Base-by-base conservation (phyloP, 2,888 invertebrate species). In the Tetrapedia diversipes region DNA sequence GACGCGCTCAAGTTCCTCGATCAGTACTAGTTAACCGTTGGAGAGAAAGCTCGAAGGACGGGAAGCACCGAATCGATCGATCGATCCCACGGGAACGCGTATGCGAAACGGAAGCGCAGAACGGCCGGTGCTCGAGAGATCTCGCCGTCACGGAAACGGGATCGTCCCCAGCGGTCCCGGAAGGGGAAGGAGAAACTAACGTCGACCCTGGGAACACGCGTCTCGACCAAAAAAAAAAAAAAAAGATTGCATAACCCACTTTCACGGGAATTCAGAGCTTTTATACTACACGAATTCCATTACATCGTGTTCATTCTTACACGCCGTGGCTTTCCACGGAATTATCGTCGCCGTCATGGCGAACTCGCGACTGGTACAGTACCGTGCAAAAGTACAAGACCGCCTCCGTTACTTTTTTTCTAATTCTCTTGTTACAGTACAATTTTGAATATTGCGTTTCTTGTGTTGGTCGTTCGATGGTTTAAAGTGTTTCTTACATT, bases 141-240 rank as follows among this genome's bases (percentile, higher is more conserved):
- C 56, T 39, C 37, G 37, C 47, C 47, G 47, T 14, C 43, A 19
- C 19, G 43, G 19, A 47, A 47, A n/a, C 47, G 8, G 47, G 22
- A 27, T 49, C 47, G 24, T 14, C n/a, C n/a, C 16, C 39, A 16
- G 37, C 39, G n/a, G 14, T 24, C 16, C 11, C 10, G 2, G 3
- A 32, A 8, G 19, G 4, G 11, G 24, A 22, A 2, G 6, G 6
- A 11, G 41, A 14, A 59, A 24, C 79, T 71, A 79, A 80, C 72
- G 77, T 80, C 80, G 81, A 67, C 77, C 77, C 81, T 80, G 67
- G 65, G 65, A 81, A 73, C 77, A 72, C 80, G 73, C 80, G 77
- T 80, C 81, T 79, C 79, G 80, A 80, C 80, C 71, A 79, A 80
- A 68, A 78, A 64, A 7, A 45, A 61, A 43, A 45, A n/a, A 29